These are phyloP conservation scores for Dryobota labecula DNA, from an alignment of 2,888 invertebrate species.

Conservation along the genomic window DNA sequence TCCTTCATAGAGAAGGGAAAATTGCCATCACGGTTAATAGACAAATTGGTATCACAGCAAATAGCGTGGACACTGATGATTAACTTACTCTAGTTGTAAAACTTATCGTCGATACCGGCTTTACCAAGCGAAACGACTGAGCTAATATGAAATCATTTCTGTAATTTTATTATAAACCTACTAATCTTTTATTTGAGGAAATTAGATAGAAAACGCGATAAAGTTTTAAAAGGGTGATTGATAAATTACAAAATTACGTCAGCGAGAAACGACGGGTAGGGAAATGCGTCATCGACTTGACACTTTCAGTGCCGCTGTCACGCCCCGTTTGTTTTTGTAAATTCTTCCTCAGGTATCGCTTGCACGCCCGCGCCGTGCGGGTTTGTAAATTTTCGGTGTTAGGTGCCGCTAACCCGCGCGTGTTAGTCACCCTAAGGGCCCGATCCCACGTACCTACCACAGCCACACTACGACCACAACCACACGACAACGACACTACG, in stretches of 20 bases:
- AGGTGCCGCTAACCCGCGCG: too few relatives aligned
- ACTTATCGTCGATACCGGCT: background rate
- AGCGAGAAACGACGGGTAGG: background rate
- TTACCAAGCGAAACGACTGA: background rate
- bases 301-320: background rate
- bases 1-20: background rate
- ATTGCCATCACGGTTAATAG: too few relatives aligned
- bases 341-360: background rate
- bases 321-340: background rate
- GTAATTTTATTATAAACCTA: conserved; percentile 34
- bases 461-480: too few relatives aligned
- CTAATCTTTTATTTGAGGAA: conserved; percentile 32
- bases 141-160: conserved; percentile 25
- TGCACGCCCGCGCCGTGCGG: too few relatives aligned
- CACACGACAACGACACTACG: too few relatives aligned
- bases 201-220: conserved; percentile 13
- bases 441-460: too few relatives aligned
- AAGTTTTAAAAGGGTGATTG: conserved; percentile 5
- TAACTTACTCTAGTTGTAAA: background rate
- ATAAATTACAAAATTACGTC: conserved; percentile 25
- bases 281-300: background rate
- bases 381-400: too few relatives aligned
- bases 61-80: too few relatives aligned
- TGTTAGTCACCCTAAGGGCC: too few relatives aligned
- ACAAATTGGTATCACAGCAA: too few relatives aligned